Conservation (phyloP, 2,888 invertebrate genomes). For the Thecophora atra region DNA sequence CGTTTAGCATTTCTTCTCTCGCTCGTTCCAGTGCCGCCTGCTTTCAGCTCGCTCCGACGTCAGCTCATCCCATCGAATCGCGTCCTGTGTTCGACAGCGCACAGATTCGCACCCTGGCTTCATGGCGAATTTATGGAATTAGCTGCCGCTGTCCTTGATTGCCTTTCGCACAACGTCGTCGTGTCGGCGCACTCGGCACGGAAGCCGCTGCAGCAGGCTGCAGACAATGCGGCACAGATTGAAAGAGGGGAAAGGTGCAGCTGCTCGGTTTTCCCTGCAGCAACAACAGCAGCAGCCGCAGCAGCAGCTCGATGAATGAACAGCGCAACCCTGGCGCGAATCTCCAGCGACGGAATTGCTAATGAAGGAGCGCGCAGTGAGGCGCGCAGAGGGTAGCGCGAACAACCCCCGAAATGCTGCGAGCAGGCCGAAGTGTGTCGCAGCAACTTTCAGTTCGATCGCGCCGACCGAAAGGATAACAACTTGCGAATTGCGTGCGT, state of each 20-base stretch:
- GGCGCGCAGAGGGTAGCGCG: constrained; percentile 24
- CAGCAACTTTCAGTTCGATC: constrained; percentile 54
- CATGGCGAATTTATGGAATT: background rate
- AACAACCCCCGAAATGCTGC: constrained; percentile 6
- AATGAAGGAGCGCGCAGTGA: background rate
- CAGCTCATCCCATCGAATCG: background rate
- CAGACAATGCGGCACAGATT: constrained; percentile 33
- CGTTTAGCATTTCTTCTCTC: constrained; percentile 43
- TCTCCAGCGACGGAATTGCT: constrained; percentile 31
- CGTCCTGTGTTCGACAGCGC: background rate
- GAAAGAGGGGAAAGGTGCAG: constrained; percentile 44
- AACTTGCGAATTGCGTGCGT: constrained; percentile 42
- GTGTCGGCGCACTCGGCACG: constrained; percentile 20
- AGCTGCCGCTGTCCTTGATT: background rate
- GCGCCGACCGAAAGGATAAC: constrained; percentile 50
- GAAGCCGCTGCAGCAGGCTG: constrained; percentile 22
- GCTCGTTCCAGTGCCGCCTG: constrained; percentile 42
- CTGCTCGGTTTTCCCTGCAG: constrained; percentile 46
- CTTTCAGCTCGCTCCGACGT: background rate
- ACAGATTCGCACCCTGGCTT: constrained; percentile 8
- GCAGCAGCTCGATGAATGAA: background rate
- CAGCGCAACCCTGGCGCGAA: constrained; percentile 42
- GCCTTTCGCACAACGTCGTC: constrained; percentile 21
- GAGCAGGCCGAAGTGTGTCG: constrained; percentile 3
- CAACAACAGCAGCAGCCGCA: constrained; percentile 30